Conservation (phyloP, 1,140 invertebrate genomes). For the Philotrypesis tridentata region DNA sequence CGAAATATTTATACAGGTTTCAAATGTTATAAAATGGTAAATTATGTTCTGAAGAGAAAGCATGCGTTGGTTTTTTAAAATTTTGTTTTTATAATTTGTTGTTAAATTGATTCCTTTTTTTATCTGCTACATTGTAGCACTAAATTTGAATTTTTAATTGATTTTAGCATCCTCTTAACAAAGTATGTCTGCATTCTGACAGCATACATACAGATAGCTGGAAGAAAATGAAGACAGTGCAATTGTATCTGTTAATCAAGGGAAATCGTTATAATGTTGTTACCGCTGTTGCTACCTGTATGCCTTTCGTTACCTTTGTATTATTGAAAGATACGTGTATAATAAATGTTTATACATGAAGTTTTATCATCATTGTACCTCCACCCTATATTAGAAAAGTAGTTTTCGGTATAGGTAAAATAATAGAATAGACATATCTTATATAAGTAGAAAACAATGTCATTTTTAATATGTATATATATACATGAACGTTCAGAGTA, state of each 20-base stretch:
- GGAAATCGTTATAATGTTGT: slow-evolving; percentile 58
- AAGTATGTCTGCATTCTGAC: background rate
- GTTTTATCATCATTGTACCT: background rate
- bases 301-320: slow-evolving; percentile 63
- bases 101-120: too few relatives aligned
- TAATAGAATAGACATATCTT: slow-evolving; percentile 36
- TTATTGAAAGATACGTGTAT: slow-evolving; percentile 57
- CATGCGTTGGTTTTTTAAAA: too few relatives aligned
- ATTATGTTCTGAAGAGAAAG: too few relatives aligned
- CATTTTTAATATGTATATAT: slow-evolving; percentile 62
- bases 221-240: slow-evolving; percentile 45
- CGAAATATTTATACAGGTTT: too few relatives aligned
- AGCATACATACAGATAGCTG: slow-evolving; percentile 36
- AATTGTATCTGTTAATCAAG: slow-evolving; percentile 53
- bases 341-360: slow-evolving; percentile 64
- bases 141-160: too few relatives aligned
- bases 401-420: background rate
- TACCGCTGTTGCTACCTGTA: slow-evolving; percentile 60
- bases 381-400: background rate
- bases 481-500: slow-evolving; percentile 54
- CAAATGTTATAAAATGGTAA: too few relatives aligned
- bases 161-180: too few relatives aligned
- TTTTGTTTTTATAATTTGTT: too few relatives aligned
- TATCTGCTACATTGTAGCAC: too few relatives aligned
- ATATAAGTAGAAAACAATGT: slow-evolving; percentile 63